Percentiles rank a stretch among this genome's conserved stretches.
These are phyloP conservation scores for Chromis chromis DNA, from an alignment of 2,797 vertebrate species.

Conservation along the genomic window DNA sequence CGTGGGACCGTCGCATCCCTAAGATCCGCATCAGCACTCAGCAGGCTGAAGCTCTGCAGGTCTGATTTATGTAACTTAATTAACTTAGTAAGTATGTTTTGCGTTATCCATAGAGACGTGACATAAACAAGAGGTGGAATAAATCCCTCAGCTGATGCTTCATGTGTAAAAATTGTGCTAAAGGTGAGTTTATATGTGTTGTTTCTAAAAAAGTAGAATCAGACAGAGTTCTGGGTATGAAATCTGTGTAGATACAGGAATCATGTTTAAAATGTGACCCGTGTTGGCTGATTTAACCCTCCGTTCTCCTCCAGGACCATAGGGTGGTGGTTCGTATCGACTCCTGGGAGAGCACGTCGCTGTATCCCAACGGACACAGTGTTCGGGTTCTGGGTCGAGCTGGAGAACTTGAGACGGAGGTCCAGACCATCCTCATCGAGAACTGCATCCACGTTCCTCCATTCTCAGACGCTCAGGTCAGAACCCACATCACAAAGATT, in stretches of 20 bases:
- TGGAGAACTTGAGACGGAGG: slow-evolving; percentile 93
- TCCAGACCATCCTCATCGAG: slow-evolving; percentile 94
- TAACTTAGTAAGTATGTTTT: no score
- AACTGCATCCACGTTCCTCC: slow-evolving; percentile 90
- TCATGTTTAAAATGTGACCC: not conserved
- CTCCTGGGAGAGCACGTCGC: slow-evolving; percentile 93
- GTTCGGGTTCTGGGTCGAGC: slow-evolving; percentile 92
- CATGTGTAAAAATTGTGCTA: no score
- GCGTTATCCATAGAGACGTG: no score
- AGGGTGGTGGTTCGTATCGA: slow-evolving; percentile 93
- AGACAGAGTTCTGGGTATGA: no score
- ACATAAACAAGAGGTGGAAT: no score
- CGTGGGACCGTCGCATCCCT: slow-evolving; percentile 95
- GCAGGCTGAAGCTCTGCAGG: slow-evolving; percentile 93
- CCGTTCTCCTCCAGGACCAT: slow-evolving; percentile 84
- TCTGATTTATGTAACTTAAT: slow-evolving; percentile 50
- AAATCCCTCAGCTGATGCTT: no score
- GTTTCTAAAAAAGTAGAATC: no score
- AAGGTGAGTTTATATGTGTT: no score
- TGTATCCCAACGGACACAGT: slow-evolving; percentile 95
- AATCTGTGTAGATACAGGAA: no score
- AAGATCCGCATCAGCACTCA: slow-evolving; percentile 96
- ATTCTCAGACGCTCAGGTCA: slow-evolving; percentile 97
- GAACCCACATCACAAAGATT: slow-evolving; percentile 19
- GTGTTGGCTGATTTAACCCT: not conserved